Conservation (phyloP, 2,888 invertebrate species). For the Tetanocera ferruginea region DNA sequence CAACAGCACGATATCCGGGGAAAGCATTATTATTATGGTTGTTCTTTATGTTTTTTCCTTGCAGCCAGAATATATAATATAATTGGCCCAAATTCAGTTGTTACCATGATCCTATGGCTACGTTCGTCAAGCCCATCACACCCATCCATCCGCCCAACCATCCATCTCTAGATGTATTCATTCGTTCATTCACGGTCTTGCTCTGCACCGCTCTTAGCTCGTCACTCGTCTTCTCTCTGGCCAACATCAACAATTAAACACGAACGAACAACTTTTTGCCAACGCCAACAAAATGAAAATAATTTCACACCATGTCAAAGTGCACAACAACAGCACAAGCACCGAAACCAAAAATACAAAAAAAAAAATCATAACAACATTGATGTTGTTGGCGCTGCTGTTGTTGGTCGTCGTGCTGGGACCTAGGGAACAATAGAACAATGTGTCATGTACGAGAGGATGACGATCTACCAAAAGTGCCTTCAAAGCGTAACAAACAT, state of each 20-base stretch:
- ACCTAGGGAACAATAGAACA: not conserved
- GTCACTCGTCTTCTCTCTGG: not conserved
- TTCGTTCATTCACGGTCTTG: not conserved
- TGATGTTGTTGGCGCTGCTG: not conserved
- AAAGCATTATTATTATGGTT: slow-evolving; percentile 8
- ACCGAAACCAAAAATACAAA: not conserved
- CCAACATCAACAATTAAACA: slow-evolving; percentile 25
- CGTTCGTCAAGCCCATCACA: not conserved
- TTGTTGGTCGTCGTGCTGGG: too few species aligned
- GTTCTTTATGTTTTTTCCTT: slow-evolving; percentile 7
- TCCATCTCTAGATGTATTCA: not conserved
- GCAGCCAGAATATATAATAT: not conserved
- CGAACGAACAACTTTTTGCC: slow-evolving; percentile 15
- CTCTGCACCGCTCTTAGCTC: not conserved
- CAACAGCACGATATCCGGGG: slow-evolving; percentile 25
- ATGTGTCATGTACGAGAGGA: not conserved
- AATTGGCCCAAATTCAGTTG: slow-evolving; percentile 18
- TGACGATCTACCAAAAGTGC: not conserved
- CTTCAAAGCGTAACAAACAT: not conserved
- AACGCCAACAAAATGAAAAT: slow-evolving; percentile 25
- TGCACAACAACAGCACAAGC: slow-evolving; percentile 1
- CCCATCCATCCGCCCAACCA: not conserved
- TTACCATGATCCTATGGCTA: not conserved
- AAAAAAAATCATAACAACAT: not conserved
- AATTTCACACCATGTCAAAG: slow-evolving; percentile 28